phyloP scores from a whole-genome alignment of 2,888 invertebrate genomes.

The Ectemnius lituratus region DNA sequence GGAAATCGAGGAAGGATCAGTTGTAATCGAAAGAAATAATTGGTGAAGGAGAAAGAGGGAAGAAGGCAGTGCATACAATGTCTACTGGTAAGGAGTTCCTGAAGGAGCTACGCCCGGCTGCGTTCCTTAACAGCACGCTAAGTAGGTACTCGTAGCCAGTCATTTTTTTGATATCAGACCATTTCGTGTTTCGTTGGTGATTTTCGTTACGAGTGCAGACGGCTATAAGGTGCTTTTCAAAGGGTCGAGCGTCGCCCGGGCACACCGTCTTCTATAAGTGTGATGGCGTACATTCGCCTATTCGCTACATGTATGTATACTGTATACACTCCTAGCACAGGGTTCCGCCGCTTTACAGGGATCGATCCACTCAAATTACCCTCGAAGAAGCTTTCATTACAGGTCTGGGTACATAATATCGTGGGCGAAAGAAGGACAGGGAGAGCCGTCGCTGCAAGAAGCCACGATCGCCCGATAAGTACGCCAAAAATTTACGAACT shows the following conservation, averaged over 20 bases:
- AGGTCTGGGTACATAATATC: too few species aligned
- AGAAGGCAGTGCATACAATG: conserved; percentile 32
- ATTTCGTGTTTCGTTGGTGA: conserved; percentile 51
- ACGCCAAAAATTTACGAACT: too few species aligned
- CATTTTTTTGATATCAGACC: conserved; percentile 66
- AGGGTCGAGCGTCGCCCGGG: too few species aligned
- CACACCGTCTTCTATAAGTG: neutral
- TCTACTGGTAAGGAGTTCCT: conserved; percentile 33
- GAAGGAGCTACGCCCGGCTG: conserved; percentile 75
- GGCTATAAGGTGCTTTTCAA: too few species aligned
- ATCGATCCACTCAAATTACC: conserved; percentile 50
- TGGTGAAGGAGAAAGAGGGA: conserved; percentile 17
- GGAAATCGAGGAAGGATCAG: conserved; percentile 15
- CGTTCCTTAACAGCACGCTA: conserved; percentile 69
- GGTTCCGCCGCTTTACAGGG: conserved; percentile 10
- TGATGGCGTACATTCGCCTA: conserved; percentile 14
- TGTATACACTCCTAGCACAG: conserved; percentile 1
- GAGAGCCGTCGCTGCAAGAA: too few species aligned
- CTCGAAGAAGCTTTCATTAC: conserved; percentile 12
- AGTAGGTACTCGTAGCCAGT: conserved; percentile 71
- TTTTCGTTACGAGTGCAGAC: conserved; percentile 46
- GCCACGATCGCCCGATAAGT: too few species aligned
- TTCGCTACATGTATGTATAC: conserved; percentile 8
- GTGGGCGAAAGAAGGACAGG: too few species aligned
- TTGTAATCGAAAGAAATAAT: conserved; percentile 27